A percentile compares a stretch with the other conserved stretches of the same genome.
These are phyloP conservation scores for Deilephila porcellus DNA, from an alignment of 2,888 invertebrate species.

Conservation along the genomic window DNA sequence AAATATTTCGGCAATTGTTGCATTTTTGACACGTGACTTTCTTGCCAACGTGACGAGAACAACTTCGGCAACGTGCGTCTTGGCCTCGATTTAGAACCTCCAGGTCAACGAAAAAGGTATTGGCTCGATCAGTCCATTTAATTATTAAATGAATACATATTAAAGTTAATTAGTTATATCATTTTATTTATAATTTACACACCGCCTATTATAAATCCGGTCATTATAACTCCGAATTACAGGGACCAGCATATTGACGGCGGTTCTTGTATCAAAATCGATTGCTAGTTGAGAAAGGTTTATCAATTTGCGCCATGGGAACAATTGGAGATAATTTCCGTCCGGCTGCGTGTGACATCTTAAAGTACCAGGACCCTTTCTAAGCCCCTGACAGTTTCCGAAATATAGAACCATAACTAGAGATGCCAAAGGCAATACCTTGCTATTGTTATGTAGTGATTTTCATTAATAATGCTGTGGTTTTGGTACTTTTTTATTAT, in stretches of 20 bases:
- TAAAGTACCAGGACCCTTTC: constrained; percentile 28
- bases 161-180: too few relatives aligned
- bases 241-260: not conserved
- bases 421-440: not conserved
- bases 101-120: too few relatives aligned
- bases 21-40: too few relatives aligned
- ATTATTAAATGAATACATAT: too few relatives aligned
- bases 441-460: not conserved
- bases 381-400: constrained; percentile 12
- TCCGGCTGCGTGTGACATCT: constrained; percentile 50
- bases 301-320: constrained; percentile 29
- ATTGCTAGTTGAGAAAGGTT: constrained; percentile 15
- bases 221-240: not conserved
- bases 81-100: too few relatives aligned
- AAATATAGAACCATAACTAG: not conserved
- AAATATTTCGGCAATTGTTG: too few relatives aligned
- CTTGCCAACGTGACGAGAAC: too few relatives aligned
- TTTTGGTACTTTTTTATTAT: too few relatives aligned
- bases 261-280: not conserved
- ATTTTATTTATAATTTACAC: too few relatives aligned
- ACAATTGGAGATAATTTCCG: constrained; percentile 34
- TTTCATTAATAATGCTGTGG: not conserved
- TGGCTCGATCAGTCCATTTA: too few relatives aligned
- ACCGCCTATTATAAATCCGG: too few relatives aligned
- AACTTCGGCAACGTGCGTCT: too few relatives aligned